A percentile compares a stretch with the other conserved stretches of the same genome.
Evolutionary conservation across 2,888 invertebrate genomes (phyloP).

Genomic region (Pseudeuparius sepicola): DNA sequence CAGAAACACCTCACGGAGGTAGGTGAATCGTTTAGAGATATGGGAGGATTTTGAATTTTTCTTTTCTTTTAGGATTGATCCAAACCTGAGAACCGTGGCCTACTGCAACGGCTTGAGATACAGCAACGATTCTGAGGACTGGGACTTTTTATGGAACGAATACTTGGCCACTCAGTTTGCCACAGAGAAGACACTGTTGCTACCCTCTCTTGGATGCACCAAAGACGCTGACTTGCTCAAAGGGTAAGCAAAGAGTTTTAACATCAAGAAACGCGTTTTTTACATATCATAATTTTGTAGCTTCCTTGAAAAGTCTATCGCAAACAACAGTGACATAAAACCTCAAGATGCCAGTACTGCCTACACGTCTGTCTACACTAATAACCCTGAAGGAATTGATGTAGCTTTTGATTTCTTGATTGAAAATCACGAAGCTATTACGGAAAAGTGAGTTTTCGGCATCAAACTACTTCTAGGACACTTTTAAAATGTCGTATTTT

Average conservation of each 20-base stretch:
- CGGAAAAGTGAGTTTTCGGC: slow-evolving; percentile 19
- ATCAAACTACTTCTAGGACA: neutral
- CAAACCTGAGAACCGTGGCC: slow-evolving; percentile 23
- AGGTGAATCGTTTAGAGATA: slow-evolving; percentile 19
- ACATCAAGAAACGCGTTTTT: too few species aligned
- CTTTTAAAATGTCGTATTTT: too few species aligned
- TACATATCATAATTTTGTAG: slow-evolving; percentile 18
- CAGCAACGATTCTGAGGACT: neutral
- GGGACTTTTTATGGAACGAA: neutral
- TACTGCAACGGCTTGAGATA: slow-evolving; percentile 2
- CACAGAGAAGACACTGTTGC: neutral
- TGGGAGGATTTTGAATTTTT: too few species aligned
- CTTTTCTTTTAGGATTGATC: slow-evolving; percentile 40
- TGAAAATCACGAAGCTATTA: slow-evolving; percentile 36
- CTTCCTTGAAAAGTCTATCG: slow-evolving; percentile 27
- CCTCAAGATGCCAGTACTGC: slow-evolving; percentile 40
- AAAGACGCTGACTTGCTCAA: neutral
- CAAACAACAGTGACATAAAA: slow-evolving; percentile 36
- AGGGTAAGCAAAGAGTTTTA: neutral
- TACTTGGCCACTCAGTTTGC: neutral
- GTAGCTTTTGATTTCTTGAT: slow-evolving; percentile 44
- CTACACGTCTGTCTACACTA: slow-evolving; percentile 42
- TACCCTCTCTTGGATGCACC: neutral
- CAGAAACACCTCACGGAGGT: slow-evolving; percentile 13
- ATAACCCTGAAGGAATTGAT: slow-evolving; percentile 42